Base-by-base conservation (phyloP, 2,113 vertebrate species). In the Chaenocephalus aceratus region DNA sequence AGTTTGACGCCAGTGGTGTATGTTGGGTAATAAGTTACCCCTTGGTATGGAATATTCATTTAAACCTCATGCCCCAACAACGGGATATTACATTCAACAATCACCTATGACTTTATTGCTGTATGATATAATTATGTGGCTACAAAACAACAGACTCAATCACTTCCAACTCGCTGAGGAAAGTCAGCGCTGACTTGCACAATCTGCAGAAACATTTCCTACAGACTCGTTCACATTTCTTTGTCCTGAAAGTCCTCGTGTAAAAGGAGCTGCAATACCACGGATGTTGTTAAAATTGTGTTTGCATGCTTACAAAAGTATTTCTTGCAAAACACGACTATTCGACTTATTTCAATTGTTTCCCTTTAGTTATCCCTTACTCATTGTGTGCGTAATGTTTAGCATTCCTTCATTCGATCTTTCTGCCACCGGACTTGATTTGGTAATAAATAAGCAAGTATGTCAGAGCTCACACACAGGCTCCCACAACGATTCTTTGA, bases 231-330 rank as follows among this genome's bases (percentile, higher is more conserved):
- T 41, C 36, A n/a, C 1, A 49, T 30, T 13, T 34, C 13, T 80
- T 77, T 75, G 44, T 65, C 26, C 57, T 53, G 2, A 26, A 26
- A 26, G 51, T 70, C 65, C n/a, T 0, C 34, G 10, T 78, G 41
- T 58, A 0, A 6, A 52, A 0, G 34, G 26, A 12, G 8, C 58
- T 60, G 41, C 8, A 14, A 15, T 5, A 23, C 14, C 10, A 9
- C n/a, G 41, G 44, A 52, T 71, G 48, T 51, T 57, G 11, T 66
- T 10, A n/a, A 12, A 41, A 18, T 23, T 11, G 6, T 52, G 48
- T 21, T 56, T 49, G 14, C 67, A 21, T 8, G 21, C 53, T 30
- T 3, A 26, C 12, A 21, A 5, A 26, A 70, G 2, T 26, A 5
- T 60, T 30, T 69, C 14, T 48, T 46, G 4, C 3, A 23, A 48